phyloP scores from a whole-genome alignment of 1,140 invertebrate species.

The Drosophila kikkawai region DNA sequence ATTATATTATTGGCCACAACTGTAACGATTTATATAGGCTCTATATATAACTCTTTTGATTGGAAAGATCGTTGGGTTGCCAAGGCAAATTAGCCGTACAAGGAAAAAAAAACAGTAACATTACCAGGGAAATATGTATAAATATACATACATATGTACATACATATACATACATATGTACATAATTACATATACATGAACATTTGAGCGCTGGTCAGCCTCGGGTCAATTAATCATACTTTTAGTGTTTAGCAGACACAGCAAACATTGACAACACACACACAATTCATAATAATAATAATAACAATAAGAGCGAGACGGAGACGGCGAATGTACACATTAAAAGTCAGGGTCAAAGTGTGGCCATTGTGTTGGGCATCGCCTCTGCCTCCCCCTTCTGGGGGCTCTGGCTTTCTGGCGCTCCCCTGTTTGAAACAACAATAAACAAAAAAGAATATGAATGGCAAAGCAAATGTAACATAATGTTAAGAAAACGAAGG shows the following conservation, averaged over 20 bases:
- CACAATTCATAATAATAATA: conserved; percentile 64
- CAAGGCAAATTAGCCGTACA: conserved; percentile 48
- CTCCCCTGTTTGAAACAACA: conserved; percentile 47
- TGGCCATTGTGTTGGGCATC: conserved; percentile 63
- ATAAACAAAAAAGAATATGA: conserved; percentile 75
- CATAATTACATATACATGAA: not conserved
- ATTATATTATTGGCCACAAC: not conserved
- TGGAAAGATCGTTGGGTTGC: conserved; percentile 17
- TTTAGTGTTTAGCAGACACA: conserved; percentile 48
- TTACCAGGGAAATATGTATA: not conserved
- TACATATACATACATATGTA: conserved; percentile 7
- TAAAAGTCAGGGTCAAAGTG: conserved; percentile 79
- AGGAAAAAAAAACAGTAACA: conserved; percentile 5
- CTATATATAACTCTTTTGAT: not conserved
- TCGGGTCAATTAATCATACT: conserved; percentile 71
- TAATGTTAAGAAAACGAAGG: conserved; percentile 59
- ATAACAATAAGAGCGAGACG: conserved; percentile 51
- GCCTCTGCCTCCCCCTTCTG: not conserved
- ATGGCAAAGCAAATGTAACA: conserved; percentile 74
- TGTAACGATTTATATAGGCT: not conserved
- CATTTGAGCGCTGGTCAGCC: conserved; percentile 35
- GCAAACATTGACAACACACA: conserved; percentile 42
- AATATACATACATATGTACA: conserved; percentile 7
- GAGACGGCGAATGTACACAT: conserved; percentile 43
- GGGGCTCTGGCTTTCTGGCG: not conserved